Evolutionary conservation across 37 sponge, comb jelly and placozoan species (phyloP).

Genomic region (Tethya wilhelma): DNA sequence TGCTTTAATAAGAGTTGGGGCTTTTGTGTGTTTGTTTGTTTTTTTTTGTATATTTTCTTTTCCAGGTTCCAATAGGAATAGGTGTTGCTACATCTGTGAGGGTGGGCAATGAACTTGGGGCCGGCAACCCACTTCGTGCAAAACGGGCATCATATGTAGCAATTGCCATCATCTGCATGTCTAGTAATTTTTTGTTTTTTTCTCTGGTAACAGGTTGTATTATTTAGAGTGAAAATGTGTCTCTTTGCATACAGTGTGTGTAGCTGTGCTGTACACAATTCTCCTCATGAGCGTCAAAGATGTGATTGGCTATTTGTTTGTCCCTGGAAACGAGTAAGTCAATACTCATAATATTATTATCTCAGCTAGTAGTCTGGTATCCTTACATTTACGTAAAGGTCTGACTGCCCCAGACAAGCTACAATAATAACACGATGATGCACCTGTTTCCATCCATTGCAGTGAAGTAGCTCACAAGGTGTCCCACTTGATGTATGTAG

Average conservation of each 20-base stretch:
- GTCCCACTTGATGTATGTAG: constrained; percentile 16
- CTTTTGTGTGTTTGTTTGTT: neutral
- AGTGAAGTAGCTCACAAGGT: constrained; percentile 18
- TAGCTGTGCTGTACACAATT: neutral
- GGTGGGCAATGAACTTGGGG: constrained; percentile 73
- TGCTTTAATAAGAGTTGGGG: neutral
- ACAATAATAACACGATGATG: no score
- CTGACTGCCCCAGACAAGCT: no score
- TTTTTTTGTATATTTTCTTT: neutral
- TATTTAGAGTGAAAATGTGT: neutral
- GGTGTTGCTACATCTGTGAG: constrained; percentile 41
- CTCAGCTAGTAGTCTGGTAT: neutral
- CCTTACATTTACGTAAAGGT: no score
- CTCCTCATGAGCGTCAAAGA: neutral
- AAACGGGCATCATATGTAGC: constrained; percentile 33
- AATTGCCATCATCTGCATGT: constrained; percentile 19
- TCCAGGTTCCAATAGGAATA: constrained; percentile 33
- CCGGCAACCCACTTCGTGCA: constrained; percentile 47
- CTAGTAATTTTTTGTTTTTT: neutral
- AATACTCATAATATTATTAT: neutral
- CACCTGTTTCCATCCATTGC: no score
- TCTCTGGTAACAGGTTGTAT: no score
- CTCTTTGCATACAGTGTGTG: constrained; percentile 2
- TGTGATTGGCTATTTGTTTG: neutral
- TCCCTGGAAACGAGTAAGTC: constrained; percentile 20